Percentiles rank a stretch among this genome's conserved stretches.
These are phyloP conservation scores for Trissolcus basalis DNA, from an alignment of 1,140 invertebrate species.

Conservation along the genomic window DNA sequence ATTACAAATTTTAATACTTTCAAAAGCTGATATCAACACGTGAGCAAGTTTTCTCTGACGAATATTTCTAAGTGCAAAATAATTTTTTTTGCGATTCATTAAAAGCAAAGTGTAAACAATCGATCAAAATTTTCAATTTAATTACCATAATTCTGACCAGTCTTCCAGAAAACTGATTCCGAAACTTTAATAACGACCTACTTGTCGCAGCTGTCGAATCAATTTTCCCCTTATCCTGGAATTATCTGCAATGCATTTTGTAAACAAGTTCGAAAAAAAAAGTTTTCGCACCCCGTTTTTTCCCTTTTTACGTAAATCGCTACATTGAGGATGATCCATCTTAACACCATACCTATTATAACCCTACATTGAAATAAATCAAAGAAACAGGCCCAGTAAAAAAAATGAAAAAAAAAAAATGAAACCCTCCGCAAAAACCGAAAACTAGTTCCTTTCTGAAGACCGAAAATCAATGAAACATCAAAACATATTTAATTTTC, in stretches of 20 bases:
- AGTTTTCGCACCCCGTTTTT: slow-evolving; percentile 59
- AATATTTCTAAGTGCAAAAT: too few species aligned
- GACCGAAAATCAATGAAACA: slow-evolving; percentile 1
- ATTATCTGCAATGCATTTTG: slow-evolving; percentile 55
- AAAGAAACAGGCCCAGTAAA: not conserved
- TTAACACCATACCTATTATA: slow-evolving; percentile 7
- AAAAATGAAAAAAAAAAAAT: slow-evolving; percentile 9
- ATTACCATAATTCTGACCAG: slow-evolving; percentile 64
- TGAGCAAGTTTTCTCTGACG: too few species aligned
- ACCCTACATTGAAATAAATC: not conserved
- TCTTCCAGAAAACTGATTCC: slow-evolving; percentile 68
- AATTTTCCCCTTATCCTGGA: slow-evolving; percentile 58
- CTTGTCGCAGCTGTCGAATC: slow-evolving; percentile 64
- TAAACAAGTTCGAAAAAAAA: slow-evolving; percentile 54
- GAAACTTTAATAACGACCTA: slow-evolving; percentile 60
- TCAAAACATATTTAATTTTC: slow-evolving; percentile 64
- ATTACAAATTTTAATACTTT: too few species aligned
- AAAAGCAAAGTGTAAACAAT: slow-evolving; percentile 50
- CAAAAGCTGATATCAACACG: too few species aligned
- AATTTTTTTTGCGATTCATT: not conserved
- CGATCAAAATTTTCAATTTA: slow-evolving; percentile 62
- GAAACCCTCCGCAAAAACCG: too few species aligned
- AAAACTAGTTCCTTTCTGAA: not conserved
- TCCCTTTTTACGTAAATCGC: slow-evolving; percentile 37
- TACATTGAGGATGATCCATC: slow-evolving; percentile 39